phyloP scores from a whole-genome alignment of 2,888 invertebrate genomes.

The Elmis aenea region DNA sequence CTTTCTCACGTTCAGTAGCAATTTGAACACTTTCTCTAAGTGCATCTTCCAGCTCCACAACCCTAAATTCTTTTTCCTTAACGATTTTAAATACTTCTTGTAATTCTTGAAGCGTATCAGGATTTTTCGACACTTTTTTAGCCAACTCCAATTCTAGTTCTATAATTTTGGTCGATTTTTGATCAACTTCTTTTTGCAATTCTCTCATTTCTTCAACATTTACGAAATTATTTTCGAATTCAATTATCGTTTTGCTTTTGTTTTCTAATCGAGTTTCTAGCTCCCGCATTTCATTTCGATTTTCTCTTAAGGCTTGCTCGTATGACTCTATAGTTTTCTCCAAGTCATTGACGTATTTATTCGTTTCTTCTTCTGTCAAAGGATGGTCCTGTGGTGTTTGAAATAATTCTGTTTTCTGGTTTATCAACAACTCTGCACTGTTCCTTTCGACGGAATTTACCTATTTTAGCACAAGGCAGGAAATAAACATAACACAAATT shows the following conservation, averaged over 20 bases:
- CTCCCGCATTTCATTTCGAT: slow-evolving; percentile 43
- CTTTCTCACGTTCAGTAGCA: slow-evolving; percentile 63
- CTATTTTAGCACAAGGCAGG: slow-evolving; percentile 19
- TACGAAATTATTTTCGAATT: slow-evolving; percentile 26
- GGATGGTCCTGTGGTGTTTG: background rate
- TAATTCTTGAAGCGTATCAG: slow-evolving; percentile 50
- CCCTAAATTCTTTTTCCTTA: slow-evolving; percentile 54
- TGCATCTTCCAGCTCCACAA: slow-evolving; percentile 73
- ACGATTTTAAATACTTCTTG: slow-evolving; percentile 55
- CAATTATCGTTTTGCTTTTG: slow-evolving; percentile 27
- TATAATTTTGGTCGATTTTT: slow-evolving; percentile 24
- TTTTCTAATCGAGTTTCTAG: slow-evolving; percentile 32
- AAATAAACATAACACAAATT: slow-evolving; percentile 16
- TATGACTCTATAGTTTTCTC: slow-evolving; percentile 53
- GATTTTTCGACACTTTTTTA: slow-evolving; percentile 51
- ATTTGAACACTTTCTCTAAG: slow-evolving; percentile 73
- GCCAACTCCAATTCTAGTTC: slow-evolving; percentile 47
- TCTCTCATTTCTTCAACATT: slow-evolving; percentile 27
- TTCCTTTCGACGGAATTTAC: slow-evolving; percentile 11
- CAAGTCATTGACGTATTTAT: slow-evolving; percentile 42
- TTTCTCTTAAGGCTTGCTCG: slow-evolving; percentile 51
- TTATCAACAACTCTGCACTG: slow-evolving; percentile 3
- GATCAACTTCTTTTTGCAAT: slow-evolving; percentile 23
- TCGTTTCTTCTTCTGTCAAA: slow-evolving; percentile 17
- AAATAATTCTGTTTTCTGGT: slow-evolving; percentile 5